phyloP scores from a whole-genome alignment of 2,113 vertebrate genomes.

The Shinisaurus crocodilurus region DNA sequence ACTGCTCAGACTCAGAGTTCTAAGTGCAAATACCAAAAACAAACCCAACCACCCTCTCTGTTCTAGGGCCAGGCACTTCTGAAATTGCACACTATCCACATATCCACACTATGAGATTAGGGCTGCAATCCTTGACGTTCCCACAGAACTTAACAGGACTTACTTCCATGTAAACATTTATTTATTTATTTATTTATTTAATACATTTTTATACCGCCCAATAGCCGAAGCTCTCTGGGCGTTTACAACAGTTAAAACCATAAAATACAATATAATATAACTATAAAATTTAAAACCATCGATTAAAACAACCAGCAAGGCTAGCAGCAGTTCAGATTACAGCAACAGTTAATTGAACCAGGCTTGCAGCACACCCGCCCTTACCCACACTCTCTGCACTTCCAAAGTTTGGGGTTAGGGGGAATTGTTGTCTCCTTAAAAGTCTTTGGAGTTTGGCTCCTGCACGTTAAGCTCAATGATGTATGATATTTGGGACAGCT shows the following conservation, averaged over 20 bases:
- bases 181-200: no score
- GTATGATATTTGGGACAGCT: constrained; percentile 62
- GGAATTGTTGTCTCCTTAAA: not conserved
- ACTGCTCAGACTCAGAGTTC: no score
- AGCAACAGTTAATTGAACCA: no score
- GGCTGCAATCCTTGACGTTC: not conserved
- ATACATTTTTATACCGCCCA: no score
- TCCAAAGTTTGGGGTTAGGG: not conserved
- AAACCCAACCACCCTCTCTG: not conserved
- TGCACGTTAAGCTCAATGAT: constrained; percentile 54
- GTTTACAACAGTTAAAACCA: no score
- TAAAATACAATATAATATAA: no score
- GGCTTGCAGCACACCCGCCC: not conserved
- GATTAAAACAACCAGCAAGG: no score
- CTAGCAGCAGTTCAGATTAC: no score
- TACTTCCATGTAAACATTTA: not conserved
- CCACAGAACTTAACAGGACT: not conserved
- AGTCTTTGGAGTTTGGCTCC: constrained; percentile 40
- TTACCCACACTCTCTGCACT: constrained; percentile 15
- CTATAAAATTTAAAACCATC: no score
- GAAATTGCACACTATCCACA: no score
- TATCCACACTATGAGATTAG: not conserved
- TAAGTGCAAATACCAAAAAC: not conserved
- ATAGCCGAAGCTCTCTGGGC: no score
- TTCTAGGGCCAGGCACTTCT: not conserved